Base-by-base conservation (phyloP, 2,797 vertebrate genomes). In the Podarcis siculus region DNA sequence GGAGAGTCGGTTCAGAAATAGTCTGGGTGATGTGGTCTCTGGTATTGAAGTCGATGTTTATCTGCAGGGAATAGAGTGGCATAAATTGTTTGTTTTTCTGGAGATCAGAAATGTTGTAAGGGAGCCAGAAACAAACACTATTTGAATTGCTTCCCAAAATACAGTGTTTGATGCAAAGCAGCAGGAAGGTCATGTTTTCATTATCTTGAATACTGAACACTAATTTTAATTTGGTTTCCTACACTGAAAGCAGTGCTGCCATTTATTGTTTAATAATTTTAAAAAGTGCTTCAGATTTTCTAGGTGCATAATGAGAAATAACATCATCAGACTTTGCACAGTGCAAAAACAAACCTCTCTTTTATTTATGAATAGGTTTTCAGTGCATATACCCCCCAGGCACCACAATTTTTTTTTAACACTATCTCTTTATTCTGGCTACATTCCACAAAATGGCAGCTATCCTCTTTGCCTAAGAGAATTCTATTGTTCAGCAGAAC, bases 21-120 rank as follows among this genome's bases (percentile, higher is more conserved):
- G 97, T 98, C 94, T 97, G 97, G 89, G 97, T 98, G 89, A 99
- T 99, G 94, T 96, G 96, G 75, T 96, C 98, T 95, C 98, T 98
- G 94, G 99, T 98, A 4, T 96, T 95, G 92, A 98, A 98, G 93
- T 99, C 99, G 89, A 99, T 99, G 95, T 99, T 99, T 94, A 99
- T 98, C 99, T 99, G 97, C 87, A 95, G 96, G 95, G 87, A 96
- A 94, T 93, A 94, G 95, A 82, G 76, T 93, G 76, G 8, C 35
- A 82, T 5, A n/a, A 83, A 79, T 84, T 35, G 0, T 2, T 85
- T 92, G 87, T 79, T 90, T 72, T 87, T 58, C 81, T 6, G 72
- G 88, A 92, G 85, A 83, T 61, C 73, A 64, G 64, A 89, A 3
- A 1, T 25, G 15, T n/a, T 92, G 42, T 66, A 45, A 1, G 0